A percentile compares a stretch with the other conserved stretches of the same genome.
Conservation (phyloP, 2,113 vertebrate genomes). For the Odobenus rosmarus region DNA sequence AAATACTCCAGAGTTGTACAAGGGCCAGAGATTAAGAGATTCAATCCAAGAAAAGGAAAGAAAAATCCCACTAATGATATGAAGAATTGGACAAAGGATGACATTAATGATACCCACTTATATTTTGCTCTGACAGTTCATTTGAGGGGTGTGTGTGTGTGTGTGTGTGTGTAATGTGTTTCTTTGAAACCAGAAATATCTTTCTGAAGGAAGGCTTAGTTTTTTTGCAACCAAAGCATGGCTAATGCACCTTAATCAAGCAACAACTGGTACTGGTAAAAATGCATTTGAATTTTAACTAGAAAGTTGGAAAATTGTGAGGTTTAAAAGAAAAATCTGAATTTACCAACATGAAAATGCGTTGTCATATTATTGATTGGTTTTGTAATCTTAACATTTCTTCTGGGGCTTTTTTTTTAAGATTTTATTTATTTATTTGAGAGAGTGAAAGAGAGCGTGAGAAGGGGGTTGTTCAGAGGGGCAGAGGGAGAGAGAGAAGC, state of each 20-base stretch:
- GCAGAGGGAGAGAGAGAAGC: not conserved
- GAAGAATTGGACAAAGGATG: constrained; percentile 51
- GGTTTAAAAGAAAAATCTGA: not conserved
- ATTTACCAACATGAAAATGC: not conserved
- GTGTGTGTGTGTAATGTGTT: not conserved
- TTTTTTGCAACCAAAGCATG: constrained; percentile 18
- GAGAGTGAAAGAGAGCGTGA: not conserved
- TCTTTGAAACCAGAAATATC: constrained; percentile 44
- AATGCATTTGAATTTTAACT: constrained; percentile 17
- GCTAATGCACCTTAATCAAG: not conserved
- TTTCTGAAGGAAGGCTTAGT: constrained; percentile 52
- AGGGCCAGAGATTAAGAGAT: constrained; percentile 61
- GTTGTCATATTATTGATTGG: not conserved
- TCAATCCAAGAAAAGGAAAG: constrained; percentile 18
- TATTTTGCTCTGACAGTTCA: constrained; percentile 31
- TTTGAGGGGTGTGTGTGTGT: not conserved
- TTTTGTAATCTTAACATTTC: constrained; percentile 27
- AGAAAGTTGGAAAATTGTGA: constrained; percentile 36
- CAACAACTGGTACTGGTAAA: not conserved
- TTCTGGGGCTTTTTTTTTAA: not conserved
- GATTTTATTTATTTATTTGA: not conserved
- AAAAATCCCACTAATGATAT: constrained; percentile 51
- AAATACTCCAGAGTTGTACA: constrained; percentile 59
- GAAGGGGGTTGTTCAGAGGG: not conserved
- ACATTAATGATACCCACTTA: constrained; percentile 56